Base-by-base conservation (phyloP, 2,888 invertebrate genomes). In the Cyaniris semiargus region DNA sequence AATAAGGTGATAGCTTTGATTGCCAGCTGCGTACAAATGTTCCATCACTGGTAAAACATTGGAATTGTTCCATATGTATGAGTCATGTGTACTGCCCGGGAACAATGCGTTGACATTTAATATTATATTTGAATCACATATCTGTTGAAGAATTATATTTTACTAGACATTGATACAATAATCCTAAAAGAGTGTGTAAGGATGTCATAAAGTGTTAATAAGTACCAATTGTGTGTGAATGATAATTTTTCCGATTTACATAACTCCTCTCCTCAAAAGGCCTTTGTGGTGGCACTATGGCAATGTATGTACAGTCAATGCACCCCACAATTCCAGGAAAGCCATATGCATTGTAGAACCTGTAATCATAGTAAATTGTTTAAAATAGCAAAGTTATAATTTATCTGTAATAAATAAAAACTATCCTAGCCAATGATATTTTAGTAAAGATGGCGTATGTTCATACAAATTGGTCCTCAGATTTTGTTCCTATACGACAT, bases 261-360 rank as follows among this genome's bases (percentile, higher is more conserved):
- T 56, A 56, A 7, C 56, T 56, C n/a, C n/a, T 56, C n/a, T 56
- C 56, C 56, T 21, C 56, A n/a, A 56, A 56, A 56, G 56, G n/a
- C n/a, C 56, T 56, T n/a, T 56, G 56, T 56, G 56, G 56, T 56
- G 56, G n/a, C 56, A 56, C 56, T n/a, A 56, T 56, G n/a, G 56
- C 56, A 56, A 56, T 56, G n/a, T 56, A 7, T n/a, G 56, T 56
- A 56, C 56, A 56, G 6, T n/a, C 7, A 56, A 56, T 56, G 56
- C 56, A 56, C 56, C 56, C 56, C 7, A 56, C 56, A 56, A 56
- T 56, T n/a, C 56, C 56, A 56, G 56, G 56, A 56, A 56, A 56
- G 56, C 56, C 56, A 21, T 56, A 56, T 56, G 56, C n/a, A 56
- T n/a, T 56, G 56, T 56, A 56, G 56, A 56, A 56, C n/a, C 56